phyloP scores from a whole-genome alignment of 1,140 invertebrate species.

The Plodia interpunctella region DNA sequence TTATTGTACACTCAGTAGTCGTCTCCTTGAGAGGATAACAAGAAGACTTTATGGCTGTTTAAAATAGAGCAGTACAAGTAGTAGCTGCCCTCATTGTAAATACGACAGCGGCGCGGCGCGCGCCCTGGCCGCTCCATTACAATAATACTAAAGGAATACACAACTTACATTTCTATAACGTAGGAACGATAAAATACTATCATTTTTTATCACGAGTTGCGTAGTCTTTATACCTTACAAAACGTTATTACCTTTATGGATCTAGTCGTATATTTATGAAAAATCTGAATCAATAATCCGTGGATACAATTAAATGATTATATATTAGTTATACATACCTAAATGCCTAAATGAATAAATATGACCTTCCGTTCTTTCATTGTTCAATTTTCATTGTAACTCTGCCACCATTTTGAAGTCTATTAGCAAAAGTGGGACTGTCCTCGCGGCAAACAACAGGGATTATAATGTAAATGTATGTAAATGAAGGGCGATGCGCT shows the following conservation, averaged over 20 bases:
- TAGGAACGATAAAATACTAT: too few relatives aligned
- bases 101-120: background rate
- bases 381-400: too few relatives aligned
- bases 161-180: background rate
- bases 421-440: background rate
- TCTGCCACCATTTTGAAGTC: background rate
- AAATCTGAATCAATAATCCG: too few relatives aligned
- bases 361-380: background rate
- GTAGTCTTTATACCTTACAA: too few relatives aligned
- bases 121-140: background rate
- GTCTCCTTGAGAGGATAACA: background rate
- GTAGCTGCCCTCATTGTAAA: background rate
- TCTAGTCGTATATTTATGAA: too few relatives aligned
- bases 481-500: conserved; percentile 28
- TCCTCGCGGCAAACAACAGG: conserved; percentile 33
- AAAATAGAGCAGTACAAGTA: background rate
- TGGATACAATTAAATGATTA: too few relatives aligned
- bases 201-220: too few relatives aligned
- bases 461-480: conserved; percentile 57
- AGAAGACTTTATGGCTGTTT: background rate
- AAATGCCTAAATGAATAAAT: too few relatives aligned
- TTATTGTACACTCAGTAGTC: background rate
- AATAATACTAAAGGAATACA: background rate
- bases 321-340: too few relatives aligned
- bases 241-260: too few relatives aligned